Conservation (phyloP, 2,113 vertebrate species). For the Daphoenositta chrysoptera region DNA sequence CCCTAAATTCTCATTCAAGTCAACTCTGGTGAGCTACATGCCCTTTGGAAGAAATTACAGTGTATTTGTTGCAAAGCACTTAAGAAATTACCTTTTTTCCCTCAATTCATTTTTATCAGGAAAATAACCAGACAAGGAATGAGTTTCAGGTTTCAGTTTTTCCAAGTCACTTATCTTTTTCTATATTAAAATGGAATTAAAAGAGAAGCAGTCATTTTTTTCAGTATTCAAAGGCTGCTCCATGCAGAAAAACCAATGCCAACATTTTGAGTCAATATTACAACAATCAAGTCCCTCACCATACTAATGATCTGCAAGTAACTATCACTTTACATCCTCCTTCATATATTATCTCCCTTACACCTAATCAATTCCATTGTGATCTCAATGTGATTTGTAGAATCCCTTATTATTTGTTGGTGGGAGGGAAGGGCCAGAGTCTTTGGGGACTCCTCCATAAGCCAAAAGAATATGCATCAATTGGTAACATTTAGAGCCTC, state of each 20-base stretch:
- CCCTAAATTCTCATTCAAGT: neutral
- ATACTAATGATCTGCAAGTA: constrained; percentile 2
- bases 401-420: neutral
- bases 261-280: neutral
- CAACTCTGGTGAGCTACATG: neutral
- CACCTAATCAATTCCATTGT: constrained; percentile 20
- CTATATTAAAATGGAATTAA: neutral
- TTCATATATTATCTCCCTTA: constrained; percentile 14
- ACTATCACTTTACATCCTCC: constrained; percentile 13
- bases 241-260: neutral
- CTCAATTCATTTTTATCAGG: neutral
- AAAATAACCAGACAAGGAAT: neutral
- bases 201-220: neutral
- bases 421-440: neutral
- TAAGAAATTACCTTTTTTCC: neutral
- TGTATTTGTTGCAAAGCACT: neutral
- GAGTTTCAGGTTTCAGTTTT: neutral
- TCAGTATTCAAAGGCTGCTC: neutral
- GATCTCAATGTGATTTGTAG: constrained; percentile 1
- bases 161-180: neutral
- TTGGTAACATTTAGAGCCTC: neutral
- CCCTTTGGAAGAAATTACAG: neutral
- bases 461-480: neutral
- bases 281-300: neutral
- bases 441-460: neutral